These are phyloP conservation scores for Vultur gryphus DNA, from an alignment of 2,797 vertebrate species.

Conservation along the genomic window DNA sequence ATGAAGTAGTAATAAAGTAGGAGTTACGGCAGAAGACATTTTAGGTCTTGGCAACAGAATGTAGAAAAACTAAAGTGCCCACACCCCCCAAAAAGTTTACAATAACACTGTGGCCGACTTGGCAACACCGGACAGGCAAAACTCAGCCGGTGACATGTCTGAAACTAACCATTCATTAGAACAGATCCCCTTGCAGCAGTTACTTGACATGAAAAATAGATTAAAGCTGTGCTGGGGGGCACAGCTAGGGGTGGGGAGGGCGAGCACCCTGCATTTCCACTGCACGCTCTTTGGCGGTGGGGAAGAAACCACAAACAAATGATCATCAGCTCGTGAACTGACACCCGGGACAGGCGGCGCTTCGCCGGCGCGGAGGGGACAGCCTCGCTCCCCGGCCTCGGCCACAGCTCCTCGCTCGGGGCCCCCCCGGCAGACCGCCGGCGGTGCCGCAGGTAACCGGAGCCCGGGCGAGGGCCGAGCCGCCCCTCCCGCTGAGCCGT, in stretches of 20 bases:
- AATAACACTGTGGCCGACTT: not conserved
- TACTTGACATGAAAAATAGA: not conserved
- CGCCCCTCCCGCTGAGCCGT: not conserved
- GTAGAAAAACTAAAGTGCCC: not conserved
- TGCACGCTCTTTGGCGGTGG: accelerated
- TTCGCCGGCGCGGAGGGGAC: not conserved
- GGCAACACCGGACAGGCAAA: not conserved
- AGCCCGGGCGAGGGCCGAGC: not conserved
- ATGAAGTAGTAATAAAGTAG: accelerated
- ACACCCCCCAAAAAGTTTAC: not conserved
- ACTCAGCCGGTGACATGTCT: not conserved
- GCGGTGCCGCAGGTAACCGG: not conserved
- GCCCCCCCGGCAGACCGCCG: not conserved
- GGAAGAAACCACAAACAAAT: accelerated
- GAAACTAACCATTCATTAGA: not conserved
- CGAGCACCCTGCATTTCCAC: not conserved
- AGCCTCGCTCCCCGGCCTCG: not conserved
- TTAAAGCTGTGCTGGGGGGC: not conserved
- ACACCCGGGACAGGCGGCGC: not conserved
- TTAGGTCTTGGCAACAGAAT: not conserved
- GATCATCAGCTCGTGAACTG: accelerated
- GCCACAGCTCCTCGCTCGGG: not conserved
- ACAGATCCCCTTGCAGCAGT: not conserved
- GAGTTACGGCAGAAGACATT: not conserved
- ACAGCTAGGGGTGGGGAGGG: too few species aligned